Base-by-base conservation (phyloP, 2,797 vertebrate species). In the Muraenolepis orangiensis region DNA sequence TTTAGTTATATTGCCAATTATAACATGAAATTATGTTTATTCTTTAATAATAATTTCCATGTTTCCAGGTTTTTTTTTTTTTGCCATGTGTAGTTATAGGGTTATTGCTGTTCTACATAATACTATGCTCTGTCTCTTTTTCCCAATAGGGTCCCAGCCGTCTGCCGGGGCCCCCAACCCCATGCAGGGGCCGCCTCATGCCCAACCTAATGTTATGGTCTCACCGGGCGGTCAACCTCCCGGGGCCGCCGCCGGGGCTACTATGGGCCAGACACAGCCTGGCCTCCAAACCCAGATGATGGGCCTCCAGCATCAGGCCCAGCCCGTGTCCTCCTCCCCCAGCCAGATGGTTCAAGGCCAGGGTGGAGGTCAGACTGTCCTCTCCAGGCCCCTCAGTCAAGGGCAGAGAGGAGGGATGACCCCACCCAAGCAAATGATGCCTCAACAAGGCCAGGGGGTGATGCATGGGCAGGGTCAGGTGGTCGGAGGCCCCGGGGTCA, bases 271-370 rank as follows among this genome's bases (percentile, higher is more conserved):
- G 84, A 90, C 95, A 77, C 95, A 96, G 84, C 94, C 96, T 91
- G 95, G 96, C 89, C 92, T 95, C 86, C 96, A 96, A 89, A 95
- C 96, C 87, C 97, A 98, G 81, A 95, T 98, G 79, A 95, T 99
- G 93, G 95, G 96, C 86, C 96, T 99, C 94, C 97, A 98, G 94
- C 96, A 98, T 92, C 97, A 98, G 92, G 95, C 95, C 91, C 96
- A 98, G 91, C 95, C 96, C 81, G 95, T 98, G 1, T 94, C 95
- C 72, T 95, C 96, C 77, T 96, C 97, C 85, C 96, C 98, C 92
- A 95, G 95, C 85, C 98, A 98, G 88, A 96, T 97, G 95, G 95
- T 95, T 92, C 96, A 96, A 40, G 92, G 95, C 92, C 97, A 97
- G 88, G 94, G 94, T 87, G 95, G 95, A 78, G 96, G 95, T 86